Conservation (phyloP, 2,888 invertebrate species). For the Macropis europaea region DNA sequence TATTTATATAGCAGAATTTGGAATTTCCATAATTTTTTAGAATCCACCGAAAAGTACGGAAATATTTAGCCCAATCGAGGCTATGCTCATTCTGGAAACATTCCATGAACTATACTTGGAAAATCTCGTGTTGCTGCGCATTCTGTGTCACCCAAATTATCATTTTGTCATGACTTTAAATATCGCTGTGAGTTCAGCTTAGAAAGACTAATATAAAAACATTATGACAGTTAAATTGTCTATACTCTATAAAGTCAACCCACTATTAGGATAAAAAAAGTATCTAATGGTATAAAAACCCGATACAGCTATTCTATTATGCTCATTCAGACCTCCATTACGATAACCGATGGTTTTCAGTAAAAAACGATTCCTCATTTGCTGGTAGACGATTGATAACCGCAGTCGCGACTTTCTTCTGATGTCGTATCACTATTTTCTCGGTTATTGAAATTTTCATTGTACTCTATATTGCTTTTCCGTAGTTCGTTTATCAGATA, state of each 20-base stretch:
- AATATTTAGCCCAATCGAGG: conserved; percentile 67
- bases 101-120: conserved; percentile 68
- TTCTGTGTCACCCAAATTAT: conserved; percentile 66
- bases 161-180: conserved; percentile 50
- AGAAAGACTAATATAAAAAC: neutral
- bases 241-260: neutral
- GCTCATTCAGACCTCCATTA: neutral
- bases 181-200: neutral
- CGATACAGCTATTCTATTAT: neutral
- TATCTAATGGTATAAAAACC: neutral
- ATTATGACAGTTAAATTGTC: neutral
- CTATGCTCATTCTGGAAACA: conserved; percentile 61
- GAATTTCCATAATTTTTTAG: conserved; percentile 60
- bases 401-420: conserved; percentile 70
- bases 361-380: conserved; percentile 35
- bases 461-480: conserved; percentile 52
- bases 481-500: conserved; percentile 63
- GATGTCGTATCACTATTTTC: conserved; percentile 52
- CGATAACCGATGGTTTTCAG: conserved; percentile 2
- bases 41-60: conserved; percentile 69
- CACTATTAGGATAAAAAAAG: neutral
- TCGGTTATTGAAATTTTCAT: conserved; percentile 45
- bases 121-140: conserved; percentile 69
- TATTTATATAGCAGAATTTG: neutral
- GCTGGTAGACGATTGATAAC: conserved; percentile 70